These are phyloP conservation scores for Cryptus viduatorius DNA, from an alignment of 2,888 invertebrate genomes.

Conservation along the genomic window DNA sequence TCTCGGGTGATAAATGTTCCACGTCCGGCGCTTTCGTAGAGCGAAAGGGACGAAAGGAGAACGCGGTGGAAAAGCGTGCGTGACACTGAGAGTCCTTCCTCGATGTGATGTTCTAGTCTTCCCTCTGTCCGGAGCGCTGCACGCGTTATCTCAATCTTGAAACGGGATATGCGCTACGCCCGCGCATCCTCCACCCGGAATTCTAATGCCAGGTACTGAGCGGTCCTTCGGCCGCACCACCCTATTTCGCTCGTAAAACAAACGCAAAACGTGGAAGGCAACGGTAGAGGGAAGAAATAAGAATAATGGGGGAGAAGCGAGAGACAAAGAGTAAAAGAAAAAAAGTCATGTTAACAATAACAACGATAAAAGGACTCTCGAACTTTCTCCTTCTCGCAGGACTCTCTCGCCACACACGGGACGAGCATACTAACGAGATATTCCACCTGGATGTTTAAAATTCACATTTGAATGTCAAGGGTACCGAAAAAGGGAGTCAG, in stretches of 20 bases:
- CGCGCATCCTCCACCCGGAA: conserved; percentile 75
- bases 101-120: conserved; percentile 61
- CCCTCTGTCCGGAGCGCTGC: conserved; percentile 70
- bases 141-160: conserved; percentile 83
- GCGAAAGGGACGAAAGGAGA: conserved; percentile 56
- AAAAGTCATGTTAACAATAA: conserved; percentile 64
- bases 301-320: conserved; percentile 45
- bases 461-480: conserved; percentile 70
- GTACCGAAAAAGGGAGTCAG: conserved; percentile 55
- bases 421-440: conserved; percentile 67
- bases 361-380: conserved; percentile 56
- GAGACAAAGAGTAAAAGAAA: conserved; percentile 47
- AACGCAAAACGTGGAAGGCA: conserved; percentile 50
- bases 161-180: conserved; percentile 82
- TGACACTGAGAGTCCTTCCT: conserved; percentile 33
- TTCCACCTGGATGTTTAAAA: conserved; percentile 66
- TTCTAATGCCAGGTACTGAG: conserved; percentile 78
- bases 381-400: conserved; percentile 28
- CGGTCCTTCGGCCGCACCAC: conserved; percentile 22
- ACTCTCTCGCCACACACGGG: conserved; percentile 57
- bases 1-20: conserved; percentile 81
- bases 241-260: conserved; percentile 62
- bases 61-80: conserved; percentile 36
- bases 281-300: conserved; percentile 25
- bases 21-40: conserved; percentile 74